Percentiles rank a stretch among this genome's conserved stretches.
These are phyloP conservation scores for Merluccius polli DNA, from an alignment of 2,797 vertebrate species.

Conservation along the genomic window DNA sequence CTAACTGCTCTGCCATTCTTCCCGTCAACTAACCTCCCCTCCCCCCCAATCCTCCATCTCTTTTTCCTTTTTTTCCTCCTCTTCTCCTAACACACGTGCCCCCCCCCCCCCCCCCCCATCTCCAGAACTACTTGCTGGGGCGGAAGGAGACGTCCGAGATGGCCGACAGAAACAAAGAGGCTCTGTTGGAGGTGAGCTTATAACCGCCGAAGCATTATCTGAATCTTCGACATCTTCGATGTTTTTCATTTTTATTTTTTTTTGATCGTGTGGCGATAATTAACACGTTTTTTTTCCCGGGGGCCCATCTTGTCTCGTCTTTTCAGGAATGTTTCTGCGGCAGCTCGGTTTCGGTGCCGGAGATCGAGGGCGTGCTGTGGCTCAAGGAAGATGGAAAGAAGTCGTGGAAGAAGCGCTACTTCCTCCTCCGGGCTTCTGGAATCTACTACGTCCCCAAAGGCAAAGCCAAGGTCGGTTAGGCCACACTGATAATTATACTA, in stretches of 20 bases:
- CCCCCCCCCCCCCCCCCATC: not conserved
- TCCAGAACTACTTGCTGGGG: constrained; percentile 93
- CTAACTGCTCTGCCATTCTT: not conserved
- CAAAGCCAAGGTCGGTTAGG: constrained; percentile 80
- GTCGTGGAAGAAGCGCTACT: constrained; percentile 90
- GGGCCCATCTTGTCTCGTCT: not conserved
- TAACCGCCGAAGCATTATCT: no score
- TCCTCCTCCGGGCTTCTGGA: constrained; percentile 84
- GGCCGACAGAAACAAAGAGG: constrained; percentile 97
- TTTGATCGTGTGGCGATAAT: not conserved
- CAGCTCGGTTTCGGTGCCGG: constrained; percentile 85
- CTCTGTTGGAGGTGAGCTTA: constrained; percentile 84
- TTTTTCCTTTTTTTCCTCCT: constrained; percentile 7
- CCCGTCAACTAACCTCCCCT: not conserved
- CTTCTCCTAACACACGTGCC: constrained; percentile 11
- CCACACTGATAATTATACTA: not conserved
- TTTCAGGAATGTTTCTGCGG: constrained; percentile 87
- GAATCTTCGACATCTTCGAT: not conserved
- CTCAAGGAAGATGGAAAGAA: constrained; percentile 90
- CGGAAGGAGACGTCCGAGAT: constrained; percentile 95
- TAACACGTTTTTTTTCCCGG: not conserved
- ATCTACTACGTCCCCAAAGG: constrained; percentile 91
- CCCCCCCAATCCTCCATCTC: not conserved
- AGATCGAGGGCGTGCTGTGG: constrained; percentile 87
- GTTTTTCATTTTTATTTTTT: not conserved